Percentiles rank a stretch among this genome's conserved stretches.
phyloP scores from a whole-genome alignment of 2,113 vertebrate species.

The Tor tambroides region DNA sequence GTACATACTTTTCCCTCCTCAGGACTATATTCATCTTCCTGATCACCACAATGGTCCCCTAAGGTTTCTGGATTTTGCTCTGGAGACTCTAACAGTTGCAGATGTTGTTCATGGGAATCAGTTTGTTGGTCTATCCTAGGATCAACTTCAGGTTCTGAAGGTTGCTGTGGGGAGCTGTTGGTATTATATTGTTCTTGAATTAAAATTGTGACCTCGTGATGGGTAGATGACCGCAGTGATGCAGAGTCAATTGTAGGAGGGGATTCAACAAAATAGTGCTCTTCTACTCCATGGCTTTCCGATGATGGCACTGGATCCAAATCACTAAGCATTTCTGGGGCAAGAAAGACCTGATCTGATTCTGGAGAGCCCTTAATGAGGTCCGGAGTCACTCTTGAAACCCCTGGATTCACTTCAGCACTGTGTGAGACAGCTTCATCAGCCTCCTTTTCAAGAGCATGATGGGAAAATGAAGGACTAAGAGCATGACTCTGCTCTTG shows the following conservation, averaged over 20 bases:
- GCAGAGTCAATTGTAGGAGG: constrained; percentile 13
- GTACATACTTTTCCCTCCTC: background rate
- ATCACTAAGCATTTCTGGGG: background rate
- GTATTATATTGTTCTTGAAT: constrained; percentile 17
- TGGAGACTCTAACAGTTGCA: constrained; percentile 21
- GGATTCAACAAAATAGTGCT: constrained; percentile 11
- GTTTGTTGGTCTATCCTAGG: background rate
- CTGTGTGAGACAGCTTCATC: background rate
- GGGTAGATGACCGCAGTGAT: background rate
- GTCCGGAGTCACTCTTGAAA: constrained; percentile 47
- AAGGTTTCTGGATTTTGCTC: background rate
- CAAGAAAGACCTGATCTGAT: constrained; percentile 13
- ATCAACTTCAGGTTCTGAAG: constrained; percentile 13
- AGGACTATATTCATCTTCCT: constrained; percentile 7
- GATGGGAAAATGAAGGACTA: constrained; percentile 32
- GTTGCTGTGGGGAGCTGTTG: constrained; percentile 6
- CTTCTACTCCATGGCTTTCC: background rate
- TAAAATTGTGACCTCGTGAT: constrained; percentile 41
- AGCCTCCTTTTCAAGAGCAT: constrained; percentile 20
- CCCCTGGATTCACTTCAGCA: constrained; percentile 32
- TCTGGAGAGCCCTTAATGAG: constrained; percentile 48
- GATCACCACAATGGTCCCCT: background rate
- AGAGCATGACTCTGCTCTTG: constrained; percentile 96
- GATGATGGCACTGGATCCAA: background rate
- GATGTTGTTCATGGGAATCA: constrained; percentile 31